A percentile compares a stretch with the other conserved stretches of the same genome.
Conservation (phyloP, 2,888 invertebrate species). For the Anagyrus pseudococci region DNA sequence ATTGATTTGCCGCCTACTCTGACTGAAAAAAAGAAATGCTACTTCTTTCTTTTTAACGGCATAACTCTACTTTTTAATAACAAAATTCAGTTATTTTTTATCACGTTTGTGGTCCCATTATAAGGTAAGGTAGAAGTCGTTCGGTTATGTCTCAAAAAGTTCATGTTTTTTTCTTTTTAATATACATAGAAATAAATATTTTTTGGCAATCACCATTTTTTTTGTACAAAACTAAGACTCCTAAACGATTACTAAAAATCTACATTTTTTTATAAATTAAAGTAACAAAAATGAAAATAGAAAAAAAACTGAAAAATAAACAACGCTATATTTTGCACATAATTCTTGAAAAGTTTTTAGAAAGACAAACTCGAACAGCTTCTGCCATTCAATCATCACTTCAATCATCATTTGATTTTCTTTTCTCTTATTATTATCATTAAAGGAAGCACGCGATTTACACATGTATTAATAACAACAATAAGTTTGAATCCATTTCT, state of each 20-base stretch:
- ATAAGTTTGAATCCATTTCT: slow-evolving; percentile 33
- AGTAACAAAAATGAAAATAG: slow-evolving; percentile 11
- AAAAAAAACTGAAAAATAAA: not conserved
- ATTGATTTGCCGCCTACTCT: not conserved
- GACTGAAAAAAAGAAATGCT: slow-evolving; percentile 19
- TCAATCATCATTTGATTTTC: slow-evolving; percentile 23
- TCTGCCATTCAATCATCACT: slow-evolving; percentile 55
- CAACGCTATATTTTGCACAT: slow-evolving; percentile 10
- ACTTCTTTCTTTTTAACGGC: slow-evolving; percentile 44
- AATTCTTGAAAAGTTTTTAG: slow-evolving; percentile 17
- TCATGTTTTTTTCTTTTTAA: slow-evolving; percentile 3
- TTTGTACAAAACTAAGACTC: slow-evolving; percentile 21
- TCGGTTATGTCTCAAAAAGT: slow-evolving; percentile 37
- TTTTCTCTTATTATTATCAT: slow-evolving; percentile 25
- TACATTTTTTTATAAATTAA: slow-evolving; percentile 14
- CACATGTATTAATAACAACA: slow-evolving; percentile 36
- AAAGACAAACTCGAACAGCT: slow-evolving; percentile 46
- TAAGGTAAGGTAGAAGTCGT: slow-evolving; percentile 53
- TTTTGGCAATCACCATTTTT: not conserved
- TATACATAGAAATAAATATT: no score
- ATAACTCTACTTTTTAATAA: slow-evolving; percentile 44
- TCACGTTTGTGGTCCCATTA: slow-evolving; percentile 58
- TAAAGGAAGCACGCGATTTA: slow-evolving; percentile 39
- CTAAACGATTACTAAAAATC: slow-evolving; percentile 26
- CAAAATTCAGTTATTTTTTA: slow-evolving; percentile 52